Evolutionary conservation across 2,113 vertebrate genomes (phyloP).

Genomic region (Hipposideros armiger): DNA sequence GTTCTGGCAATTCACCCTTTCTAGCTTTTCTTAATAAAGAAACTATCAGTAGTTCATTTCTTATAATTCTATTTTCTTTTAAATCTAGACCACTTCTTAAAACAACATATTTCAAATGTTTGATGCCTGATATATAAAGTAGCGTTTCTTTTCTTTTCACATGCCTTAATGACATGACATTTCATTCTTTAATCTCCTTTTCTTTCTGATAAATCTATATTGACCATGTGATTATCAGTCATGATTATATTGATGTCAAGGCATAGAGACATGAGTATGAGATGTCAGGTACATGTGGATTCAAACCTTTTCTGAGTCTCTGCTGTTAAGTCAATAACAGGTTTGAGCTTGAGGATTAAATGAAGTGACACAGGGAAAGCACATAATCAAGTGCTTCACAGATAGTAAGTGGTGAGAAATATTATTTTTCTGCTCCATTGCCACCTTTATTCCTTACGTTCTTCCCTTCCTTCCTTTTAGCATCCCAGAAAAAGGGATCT

Average conservation of each 20-base stretch:
- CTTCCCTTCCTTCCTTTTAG: background rate
- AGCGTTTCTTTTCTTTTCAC: background rate
- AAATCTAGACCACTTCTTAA: background rate
- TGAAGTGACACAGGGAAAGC: background rate
- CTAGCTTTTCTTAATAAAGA: constrained; percentile 54
- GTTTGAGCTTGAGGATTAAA: background rate
- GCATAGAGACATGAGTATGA: background rate
- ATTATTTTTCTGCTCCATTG: background rate
- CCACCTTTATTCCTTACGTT: background rate
- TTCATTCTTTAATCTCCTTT: background rate
- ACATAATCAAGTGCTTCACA: background rate
- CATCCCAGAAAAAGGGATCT: background rate
- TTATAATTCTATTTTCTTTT: constrained; percentile 5
- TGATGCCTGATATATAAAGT: background rate
- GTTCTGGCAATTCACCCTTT: constrained; percentile 19
- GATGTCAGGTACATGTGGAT: background rate
- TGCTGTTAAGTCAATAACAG: background rate
- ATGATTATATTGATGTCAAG: background rate
- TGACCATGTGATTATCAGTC: background rate
- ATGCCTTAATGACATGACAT: background rate
- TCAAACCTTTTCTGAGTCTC: background rate
- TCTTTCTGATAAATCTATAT: background rate
- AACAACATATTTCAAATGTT: background rate
- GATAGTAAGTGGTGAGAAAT: background rate
- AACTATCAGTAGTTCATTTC: constrained; percentile 12